phyloP scores from a whole-genome alignment of 2,797 vertebrate species.

The Malurus leucopterus region DNA sequence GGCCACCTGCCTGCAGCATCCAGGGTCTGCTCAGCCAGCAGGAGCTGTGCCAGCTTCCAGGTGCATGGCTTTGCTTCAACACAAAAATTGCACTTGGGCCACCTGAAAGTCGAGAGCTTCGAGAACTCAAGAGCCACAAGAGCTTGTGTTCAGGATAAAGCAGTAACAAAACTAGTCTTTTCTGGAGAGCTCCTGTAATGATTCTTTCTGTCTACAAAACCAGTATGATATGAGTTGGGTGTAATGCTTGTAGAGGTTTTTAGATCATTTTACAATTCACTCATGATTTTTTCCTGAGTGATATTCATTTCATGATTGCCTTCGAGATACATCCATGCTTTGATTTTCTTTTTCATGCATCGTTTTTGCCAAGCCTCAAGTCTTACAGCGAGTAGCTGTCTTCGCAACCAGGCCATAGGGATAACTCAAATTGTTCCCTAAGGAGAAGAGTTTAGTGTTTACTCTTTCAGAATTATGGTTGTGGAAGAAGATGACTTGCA shows the following conservation, averaged over 20 bases:
- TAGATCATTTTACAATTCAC: not conserved
- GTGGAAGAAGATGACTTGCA: not conserved
- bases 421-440: not conserved
- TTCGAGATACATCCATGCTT: not conserved
- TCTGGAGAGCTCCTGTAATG: not conserved
- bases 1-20: not conserved
- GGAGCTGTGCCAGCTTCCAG: not conserved
- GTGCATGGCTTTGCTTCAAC: not conserved
- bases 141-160: not conserved
- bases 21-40: not conserved
- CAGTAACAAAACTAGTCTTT: not conserved
- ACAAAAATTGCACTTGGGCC: not conserved
- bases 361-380: not conserved
- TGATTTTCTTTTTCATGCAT: not conserved
- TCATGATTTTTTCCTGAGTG: not conserved
- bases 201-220: not conserved
- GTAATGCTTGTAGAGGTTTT: not conserved
- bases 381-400: not conserved
- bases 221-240: fast-evolving
- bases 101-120: not conserved
- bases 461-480: not conserved
- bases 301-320: not conserved
- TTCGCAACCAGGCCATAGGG: not conserved
- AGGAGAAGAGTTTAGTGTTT: not conserved
- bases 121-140: not conserved